Evolutionary conservation across 1,140 invertebrate genomes (phyloP).

Genomic region (Magallana angulata): DNA sequence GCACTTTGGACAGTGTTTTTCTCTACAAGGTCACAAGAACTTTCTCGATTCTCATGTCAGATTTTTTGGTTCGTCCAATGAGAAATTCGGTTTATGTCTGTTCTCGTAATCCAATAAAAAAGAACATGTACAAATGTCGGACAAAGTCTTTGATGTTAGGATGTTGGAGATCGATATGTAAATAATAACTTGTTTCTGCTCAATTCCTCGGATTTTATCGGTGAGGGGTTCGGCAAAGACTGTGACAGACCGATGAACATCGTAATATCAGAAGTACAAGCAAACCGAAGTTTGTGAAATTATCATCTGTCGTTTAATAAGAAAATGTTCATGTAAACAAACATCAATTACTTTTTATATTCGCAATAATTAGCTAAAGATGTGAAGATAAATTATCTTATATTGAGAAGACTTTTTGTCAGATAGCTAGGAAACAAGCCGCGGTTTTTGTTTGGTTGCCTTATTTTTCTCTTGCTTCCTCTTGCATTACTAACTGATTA

Average conservation of each 20-base stretch:
- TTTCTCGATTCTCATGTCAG: neutral
- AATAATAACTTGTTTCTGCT: constrained; percentile 20
- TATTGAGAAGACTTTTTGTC: neutral
- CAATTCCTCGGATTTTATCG: constrained; percentile 20
- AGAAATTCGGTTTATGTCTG: constrained; percentile 27
- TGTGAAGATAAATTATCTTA: neutral
- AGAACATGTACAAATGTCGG: constrained; percentile 8
- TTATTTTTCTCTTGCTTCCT: neutral
- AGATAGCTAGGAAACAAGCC: neutral
- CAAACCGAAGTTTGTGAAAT: neutral
- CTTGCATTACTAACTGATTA: neutral
- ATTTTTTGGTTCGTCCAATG: neutral
- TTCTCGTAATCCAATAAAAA: constrained; percentile 26
- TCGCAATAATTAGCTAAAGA: neutral
- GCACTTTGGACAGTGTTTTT: neutral
- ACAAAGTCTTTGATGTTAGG: neutral
- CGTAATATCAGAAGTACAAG: neutral
- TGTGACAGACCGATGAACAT: neutral
- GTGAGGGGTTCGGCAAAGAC: neutral
- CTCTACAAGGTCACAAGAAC: neutral
- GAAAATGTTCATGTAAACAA: neutral
- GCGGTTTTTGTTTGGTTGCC: too few species aligned
- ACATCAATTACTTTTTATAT: neutral
- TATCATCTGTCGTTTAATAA: neutral
- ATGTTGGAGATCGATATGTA: constrained; percentile 13